phyloP scores from a whole-genome alignment of 1,140 invertebrate species.

The Gryon sp. region DNA sequence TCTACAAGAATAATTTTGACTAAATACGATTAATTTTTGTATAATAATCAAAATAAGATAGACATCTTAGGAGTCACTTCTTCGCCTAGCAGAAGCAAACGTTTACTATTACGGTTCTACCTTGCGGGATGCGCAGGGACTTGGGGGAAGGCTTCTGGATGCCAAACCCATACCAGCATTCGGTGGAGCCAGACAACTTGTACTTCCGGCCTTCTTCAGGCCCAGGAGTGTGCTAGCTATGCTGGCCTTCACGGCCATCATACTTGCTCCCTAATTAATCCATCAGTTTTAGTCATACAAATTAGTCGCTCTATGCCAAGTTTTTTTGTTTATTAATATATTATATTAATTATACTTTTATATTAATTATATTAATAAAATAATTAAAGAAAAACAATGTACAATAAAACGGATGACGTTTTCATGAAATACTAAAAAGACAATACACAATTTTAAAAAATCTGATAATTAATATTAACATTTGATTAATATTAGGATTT shows the following conservation, averaged over 20 bases:
- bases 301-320: constrained; percentile 28
- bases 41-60: no score
- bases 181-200: constrained; percentile 82
- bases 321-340: no score
- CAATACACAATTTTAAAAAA: no score
- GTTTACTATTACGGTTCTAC: constrained; percentile 74
- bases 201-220: constrained; percentile 82
- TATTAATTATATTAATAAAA: not conserved
- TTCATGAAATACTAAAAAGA: constrained; percentile 26
- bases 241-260: constrained; percentile 79
- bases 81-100: constrained; percentile 58
- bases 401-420: not conserved
- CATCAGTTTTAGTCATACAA: constrained; percentile 69
- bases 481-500: no score
- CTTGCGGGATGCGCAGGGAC: constrained; percentile 85
- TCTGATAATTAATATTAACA: no score
- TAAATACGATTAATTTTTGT: constrained; percentile 4
- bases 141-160: constrained; percentile 88
- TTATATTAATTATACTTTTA: not conserved
- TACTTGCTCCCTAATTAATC: constrained; percentile 77
- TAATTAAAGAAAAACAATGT: not conserved
- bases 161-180: constrained; percentile 78
- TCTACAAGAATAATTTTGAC: no score
- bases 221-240: constrained; percentile 80
- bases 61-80: constrained; percentile 60